Conservation (phyloP, 2,113 vertebrate genomes). For the Phalacrocorax pelagicus region DNA sequence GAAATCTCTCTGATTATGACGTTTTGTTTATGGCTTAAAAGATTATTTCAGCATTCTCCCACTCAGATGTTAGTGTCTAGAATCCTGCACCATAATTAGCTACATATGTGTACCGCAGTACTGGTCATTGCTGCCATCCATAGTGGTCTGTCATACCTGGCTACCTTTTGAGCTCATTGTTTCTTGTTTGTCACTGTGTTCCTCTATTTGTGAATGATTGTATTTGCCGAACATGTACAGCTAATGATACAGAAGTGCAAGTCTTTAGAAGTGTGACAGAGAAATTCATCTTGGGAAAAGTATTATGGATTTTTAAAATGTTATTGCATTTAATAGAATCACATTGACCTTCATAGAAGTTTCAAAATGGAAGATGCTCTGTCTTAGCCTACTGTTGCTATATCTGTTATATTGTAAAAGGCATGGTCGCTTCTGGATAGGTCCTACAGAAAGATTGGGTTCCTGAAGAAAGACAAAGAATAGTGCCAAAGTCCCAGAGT, state of each 20-base stretch:
- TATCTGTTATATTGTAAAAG: background rate
- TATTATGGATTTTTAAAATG: background rate
- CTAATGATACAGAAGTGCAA: background rate
- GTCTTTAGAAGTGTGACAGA: background rate
- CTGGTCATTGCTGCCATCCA: background rate
- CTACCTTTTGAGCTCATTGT: background rate
- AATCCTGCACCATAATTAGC: background rate
- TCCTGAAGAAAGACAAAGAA: background rate
- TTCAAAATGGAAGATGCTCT: background rate
- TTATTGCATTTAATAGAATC: background rate
- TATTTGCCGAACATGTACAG: background rate
- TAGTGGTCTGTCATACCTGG: background rate
- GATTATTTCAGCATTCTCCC: background rate
- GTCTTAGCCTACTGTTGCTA: background rate
- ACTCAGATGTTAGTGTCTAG: background rate
- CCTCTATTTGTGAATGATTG: background rate
- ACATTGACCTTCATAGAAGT: background rate
- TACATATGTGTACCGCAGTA: fast-evolving
- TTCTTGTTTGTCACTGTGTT: background rate
- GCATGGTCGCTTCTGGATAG: background rate
- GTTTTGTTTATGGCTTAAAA: background rate
- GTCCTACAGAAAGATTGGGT: background rate
- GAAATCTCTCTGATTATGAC: background rate
- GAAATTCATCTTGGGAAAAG: background rate
- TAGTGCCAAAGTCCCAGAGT: background rate